Evolutionary conservation across 2,113 vertebrate genomes (phyloP).

Genomic region (Willisornis vidua): DNA sequence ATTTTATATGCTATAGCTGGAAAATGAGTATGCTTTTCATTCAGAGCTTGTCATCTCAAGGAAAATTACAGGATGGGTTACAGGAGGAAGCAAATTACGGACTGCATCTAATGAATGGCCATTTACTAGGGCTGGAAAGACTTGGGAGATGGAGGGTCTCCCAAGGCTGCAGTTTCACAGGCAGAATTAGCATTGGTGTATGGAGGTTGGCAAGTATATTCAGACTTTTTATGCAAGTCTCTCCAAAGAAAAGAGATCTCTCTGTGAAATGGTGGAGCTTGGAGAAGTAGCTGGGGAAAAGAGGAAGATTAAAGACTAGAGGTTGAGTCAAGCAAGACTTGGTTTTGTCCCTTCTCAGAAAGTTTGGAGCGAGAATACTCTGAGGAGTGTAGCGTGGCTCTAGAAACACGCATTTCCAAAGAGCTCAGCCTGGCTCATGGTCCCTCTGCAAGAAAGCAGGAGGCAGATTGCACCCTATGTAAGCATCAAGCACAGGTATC

Average conservation of each 20-base stretch:
- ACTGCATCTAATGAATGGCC: slow-evolving; percentile 51
- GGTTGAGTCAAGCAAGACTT: neutral
- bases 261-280: neutral
- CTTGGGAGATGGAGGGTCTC: neutral
- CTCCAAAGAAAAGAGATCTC: neutral
- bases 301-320: neutral
- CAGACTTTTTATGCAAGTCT: neutral
- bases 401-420: neutral
- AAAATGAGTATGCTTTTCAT: slow-evolving; percentile 47
- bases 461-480: neutral
- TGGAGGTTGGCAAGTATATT: slow-evolving; percentile 35
- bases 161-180: slow-evolving; percentile 45
- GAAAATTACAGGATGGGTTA: slow-evolving; percentile 53
- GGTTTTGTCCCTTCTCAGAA: neutral
- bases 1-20: slow-evolving; percentile 43
- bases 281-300: neutral
- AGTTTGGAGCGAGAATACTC: neutral
- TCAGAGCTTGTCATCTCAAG: slow-evolving; percentile 53
- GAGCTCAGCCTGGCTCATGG: neutral
- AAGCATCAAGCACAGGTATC: rapidly evolving
- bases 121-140: neutral
- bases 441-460: neutral
- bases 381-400: neutral
- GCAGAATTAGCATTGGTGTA: slow-evolving; percentile 20
- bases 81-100: slow-evolving; percentile 12